Conservation (phyloP, 1,140 invertebrate genomes). For the Leptonema lineaticorne region DNA sequence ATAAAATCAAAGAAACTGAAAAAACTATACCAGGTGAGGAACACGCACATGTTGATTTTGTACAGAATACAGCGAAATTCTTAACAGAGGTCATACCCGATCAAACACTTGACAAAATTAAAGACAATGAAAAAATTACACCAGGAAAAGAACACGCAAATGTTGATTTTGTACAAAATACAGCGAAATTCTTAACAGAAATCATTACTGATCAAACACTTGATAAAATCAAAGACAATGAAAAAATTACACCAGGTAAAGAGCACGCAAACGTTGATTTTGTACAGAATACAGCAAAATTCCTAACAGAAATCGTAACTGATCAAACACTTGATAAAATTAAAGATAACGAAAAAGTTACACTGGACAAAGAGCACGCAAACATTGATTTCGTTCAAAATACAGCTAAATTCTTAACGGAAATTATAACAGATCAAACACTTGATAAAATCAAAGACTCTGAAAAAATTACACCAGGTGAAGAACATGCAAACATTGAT, state of each 20-base stretch:
- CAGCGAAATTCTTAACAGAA: conserved; percentile 14
- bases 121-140: background rate
- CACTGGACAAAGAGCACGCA: conserved; percentile 15
- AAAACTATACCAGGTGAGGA: conserved; percentile 9
- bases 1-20: conserved; percentile 20
- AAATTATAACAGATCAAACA: conserved; percentile 26
- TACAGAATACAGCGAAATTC: conserved; percentile 19
- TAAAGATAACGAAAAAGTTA: too few relatives aligned
- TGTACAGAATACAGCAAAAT: conserved; percentile 13
- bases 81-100: conserved; percentile 23
- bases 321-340: conserved; percentile 19
- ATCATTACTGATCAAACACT: conserved; percentile 25
- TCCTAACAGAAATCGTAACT: conserved; percentile 11
- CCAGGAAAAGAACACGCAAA: too few relatives aligned
- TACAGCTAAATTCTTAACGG: conserved; percentile 10
- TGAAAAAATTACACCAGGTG: background rate
- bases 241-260: background rate
- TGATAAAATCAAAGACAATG: too few relatives aligned
- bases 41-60: conserved; percentile 20
- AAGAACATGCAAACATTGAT: conserved; percentile 24
- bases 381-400: conserved; percentile 29
- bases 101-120: conserved; percentile 20
- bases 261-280: conserved; percentile 22
- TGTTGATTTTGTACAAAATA: conserved; percentile 25
- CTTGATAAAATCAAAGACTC: conserved; percentile 21